Conservation (phyloP, 1,140 invertebrate genomes). For the Diorhabda carinulata region DNA sequence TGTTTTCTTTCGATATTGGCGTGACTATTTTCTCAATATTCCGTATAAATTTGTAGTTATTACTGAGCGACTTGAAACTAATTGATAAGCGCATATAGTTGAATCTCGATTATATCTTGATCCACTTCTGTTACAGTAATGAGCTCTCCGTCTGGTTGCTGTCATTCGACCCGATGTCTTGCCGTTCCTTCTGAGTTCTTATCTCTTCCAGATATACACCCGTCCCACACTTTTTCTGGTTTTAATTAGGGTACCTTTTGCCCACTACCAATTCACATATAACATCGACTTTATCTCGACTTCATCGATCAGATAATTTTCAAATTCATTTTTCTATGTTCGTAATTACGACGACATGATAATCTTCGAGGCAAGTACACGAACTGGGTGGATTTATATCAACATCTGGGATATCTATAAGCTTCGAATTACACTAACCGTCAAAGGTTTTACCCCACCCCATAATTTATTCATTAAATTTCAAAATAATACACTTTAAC, state of each 20-base stretch:
- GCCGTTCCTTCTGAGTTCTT: background rate
- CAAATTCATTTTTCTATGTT: background rate
- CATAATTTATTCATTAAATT: too few species aligned
- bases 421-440: too few species aligned
- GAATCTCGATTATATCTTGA: slow-evolving; percentile 2
- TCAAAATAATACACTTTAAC: too few species aligned
- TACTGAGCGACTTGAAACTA: background rate
- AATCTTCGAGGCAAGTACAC: too few species aligned
- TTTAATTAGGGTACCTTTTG: slow-evolving; percentile 2
- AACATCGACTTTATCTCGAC: background rate
- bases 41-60: too few species aligned
- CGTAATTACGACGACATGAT: background rate
- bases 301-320: background rate
- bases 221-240: background rate
- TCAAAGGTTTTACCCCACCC: too few species aligned
- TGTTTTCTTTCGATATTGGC: too few species aligned
- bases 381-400: too few species aligned
- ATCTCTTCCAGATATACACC: background rate
- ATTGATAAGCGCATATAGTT: background rate
- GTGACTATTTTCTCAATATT: too few species aligned
- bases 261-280: background rate
- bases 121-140: slow-evolving; percentile 2
- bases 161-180: slow-evolving; percentile 1
- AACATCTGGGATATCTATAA: too few species aligned
- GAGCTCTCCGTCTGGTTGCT: background rate